These are phyloP conservation scores for Apodemus speciosus DNA, from an alignment of 2,113 vertebrate species.

Conservation along the genomic window DNA sequence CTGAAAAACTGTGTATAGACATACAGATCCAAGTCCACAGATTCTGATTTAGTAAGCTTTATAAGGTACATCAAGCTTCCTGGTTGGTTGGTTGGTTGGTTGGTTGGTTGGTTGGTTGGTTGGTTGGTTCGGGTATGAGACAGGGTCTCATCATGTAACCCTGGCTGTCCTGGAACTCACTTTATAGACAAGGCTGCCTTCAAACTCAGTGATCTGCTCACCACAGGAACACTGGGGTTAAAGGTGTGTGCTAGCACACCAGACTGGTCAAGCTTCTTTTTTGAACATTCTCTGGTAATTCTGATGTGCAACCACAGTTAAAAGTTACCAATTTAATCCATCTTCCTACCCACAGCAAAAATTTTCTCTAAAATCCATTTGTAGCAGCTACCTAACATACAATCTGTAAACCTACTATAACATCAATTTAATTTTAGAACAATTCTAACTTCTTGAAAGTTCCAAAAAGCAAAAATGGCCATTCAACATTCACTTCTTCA, in stretches of 20 bases:
- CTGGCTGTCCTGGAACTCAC: neutral
- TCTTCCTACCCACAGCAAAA: slow-evolving; percentile 27
- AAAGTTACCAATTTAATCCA: slow-evolving; percentile 13
- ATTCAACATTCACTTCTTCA: neutral
- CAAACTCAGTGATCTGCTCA: neutral
- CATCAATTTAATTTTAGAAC: neutral
- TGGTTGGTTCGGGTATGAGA: neutral
- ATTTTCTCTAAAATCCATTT: neutral
- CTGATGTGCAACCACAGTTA: neutral
- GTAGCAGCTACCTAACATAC: neutral
- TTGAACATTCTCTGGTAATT: neutral
- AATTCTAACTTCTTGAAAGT: slow-evolving; percentile 22
- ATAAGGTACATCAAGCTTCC: neutral
- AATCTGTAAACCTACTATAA: neutral
- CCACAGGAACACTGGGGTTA: neutral
- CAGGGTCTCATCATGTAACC: neutral
- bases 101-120: neutral
- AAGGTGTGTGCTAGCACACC: neutral
- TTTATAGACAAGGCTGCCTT: neutral
- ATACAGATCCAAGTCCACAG: neutral
- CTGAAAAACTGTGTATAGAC: neutral
- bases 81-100: neutral
- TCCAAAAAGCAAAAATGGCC: slow-evolving; percentile 11
- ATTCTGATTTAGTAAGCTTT: neutral
- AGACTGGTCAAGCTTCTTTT: neutral